Percentiles rank a stretch among this genome's conserved stretches.
Evolutionary conservation across 2,888 invertebrate genomes (phyloP).

Genomic region (Agriopis marginaria): DNA sequence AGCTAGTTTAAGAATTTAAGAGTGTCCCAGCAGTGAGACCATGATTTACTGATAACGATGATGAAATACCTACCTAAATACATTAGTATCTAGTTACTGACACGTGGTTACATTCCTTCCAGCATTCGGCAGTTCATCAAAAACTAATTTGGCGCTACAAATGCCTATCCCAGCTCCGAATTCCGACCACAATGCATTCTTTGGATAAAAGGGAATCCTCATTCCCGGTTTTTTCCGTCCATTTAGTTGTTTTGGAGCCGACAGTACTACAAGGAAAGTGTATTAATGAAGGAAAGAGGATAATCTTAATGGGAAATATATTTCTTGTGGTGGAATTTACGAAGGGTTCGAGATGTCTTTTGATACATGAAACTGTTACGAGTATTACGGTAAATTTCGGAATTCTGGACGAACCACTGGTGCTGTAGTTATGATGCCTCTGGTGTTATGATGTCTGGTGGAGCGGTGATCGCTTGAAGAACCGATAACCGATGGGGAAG

Average conservation of each 20-base stretch:
- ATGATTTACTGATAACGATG: no score
- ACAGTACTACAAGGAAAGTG: slow-evolving; percentile 34
- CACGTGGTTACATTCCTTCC: slow-evolving; percentile 6
- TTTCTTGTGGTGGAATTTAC: slow-evolving; percentile 16
- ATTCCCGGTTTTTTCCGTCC: slow-evolving; percentile 24
- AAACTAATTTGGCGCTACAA: slow-evolving; percentile 36
- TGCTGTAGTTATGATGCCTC: no score
- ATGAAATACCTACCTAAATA: background rate
- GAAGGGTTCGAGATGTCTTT: slow-evolving; percentile 1
- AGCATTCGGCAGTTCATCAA: slow-evolving; percentile 31
- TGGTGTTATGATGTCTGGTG: no score
- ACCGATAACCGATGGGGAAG: no score
- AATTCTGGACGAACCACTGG: no score
- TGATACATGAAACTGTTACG: background rate
- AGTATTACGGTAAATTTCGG: no score
- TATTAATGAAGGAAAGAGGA: slow-evolving; percentile 31
- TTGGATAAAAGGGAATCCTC: slow-evolving; percentile 32
- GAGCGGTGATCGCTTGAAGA: no score
- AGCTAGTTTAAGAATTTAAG: no score
- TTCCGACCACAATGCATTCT: slow-evolving; percentile 34
- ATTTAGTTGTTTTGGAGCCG: slow-evolving; percentile 27
- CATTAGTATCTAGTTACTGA: background rate
- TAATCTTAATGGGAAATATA: slow-evolving; percentile 26
- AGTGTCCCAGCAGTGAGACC: no score
- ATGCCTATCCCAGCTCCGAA: slow-evolving; percentile 24